Percentiles rank a stretch among this genome's conserved stretches.
Evolutionary conservation across 2,797 vertebrate species (phyloP).

Genomic region (Lagorchestes hirsutus): DNA sequence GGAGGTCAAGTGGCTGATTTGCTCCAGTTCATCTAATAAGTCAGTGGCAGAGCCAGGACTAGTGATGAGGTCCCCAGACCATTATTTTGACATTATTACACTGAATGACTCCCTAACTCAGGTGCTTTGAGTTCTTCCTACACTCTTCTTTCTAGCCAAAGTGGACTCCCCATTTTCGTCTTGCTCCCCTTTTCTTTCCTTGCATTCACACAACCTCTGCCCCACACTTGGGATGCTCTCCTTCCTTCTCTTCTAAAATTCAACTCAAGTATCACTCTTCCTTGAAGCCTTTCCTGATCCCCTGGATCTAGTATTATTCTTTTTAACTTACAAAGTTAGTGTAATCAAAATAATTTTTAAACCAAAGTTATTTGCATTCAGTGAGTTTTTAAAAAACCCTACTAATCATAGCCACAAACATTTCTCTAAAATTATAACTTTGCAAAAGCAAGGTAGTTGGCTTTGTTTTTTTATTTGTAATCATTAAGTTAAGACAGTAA

Average conservation of each 20-base stretch:
- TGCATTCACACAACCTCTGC: not conserved
- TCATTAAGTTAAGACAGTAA: not conserved
- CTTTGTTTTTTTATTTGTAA: not conserved
- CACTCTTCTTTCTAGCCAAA: not conserved
- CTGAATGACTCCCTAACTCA: not conserved
- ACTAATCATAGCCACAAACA: not conserved
- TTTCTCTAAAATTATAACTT: not conserved
- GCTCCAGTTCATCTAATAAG: not conserved
- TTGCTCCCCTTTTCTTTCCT: not conserved
- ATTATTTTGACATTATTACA: not conserved
- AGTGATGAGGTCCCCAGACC: not conserved
- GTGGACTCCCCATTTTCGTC: not conserved
- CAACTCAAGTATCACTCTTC: not conserved
- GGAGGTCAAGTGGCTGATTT: not conserved
- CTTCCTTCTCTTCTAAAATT: not conserved
- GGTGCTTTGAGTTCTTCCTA: not conserved
- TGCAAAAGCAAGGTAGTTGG: not conserved
- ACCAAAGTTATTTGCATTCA: not conserved
- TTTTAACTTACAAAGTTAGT: not conserved
- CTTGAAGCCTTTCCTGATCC: not conserved
- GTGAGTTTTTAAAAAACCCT: not conserved
- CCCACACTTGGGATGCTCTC: not conserved
- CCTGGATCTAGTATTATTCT: not conserved
- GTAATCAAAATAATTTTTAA: not conserved
- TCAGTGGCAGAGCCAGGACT: not conserved